Evolutionary conservation across 1,140 invertebrate species (phyloP).

Genomic region (Bicyclus anynana): DNA sequence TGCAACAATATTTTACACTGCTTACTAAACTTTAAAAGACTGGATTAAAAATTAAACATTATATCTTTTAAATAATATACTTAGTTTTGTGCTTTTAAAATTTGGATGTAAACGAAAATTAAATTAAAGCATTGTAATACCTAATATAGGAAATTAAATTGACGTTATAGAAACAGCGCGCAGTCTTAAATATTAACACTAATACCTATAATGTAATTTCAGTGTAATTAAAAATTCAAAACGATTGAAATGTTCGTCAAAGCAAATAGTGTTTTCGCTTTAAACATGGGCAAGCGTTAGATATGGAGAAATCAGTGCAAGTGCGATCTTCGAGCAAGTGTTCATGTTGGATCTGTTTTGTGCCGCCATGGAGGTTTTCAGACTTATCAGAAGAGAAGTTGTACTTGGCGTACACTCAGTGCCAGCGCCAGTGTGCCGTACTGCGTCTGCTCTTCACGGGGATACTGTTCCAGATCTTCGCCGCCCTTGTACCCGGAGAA

Average conservation of each 20-base stretch:
- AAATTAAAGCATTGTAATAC: too few relatives aligned
- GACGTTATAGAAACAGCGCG: too few relatives aligned
- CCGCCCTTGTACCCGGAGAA: conserved; percentile 79
- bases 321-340: conserved; percentile 37
- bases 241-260: not conserved
- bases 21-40: too few relatives aligned
- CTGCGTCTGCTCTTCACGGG: conserved; percentile 85
- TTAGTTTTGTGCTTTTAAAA: too few relatives aligned
- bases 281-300: conserved; percentile 26
- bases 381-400: conserved; percentile 83
- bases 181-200: too few relatives aligned
- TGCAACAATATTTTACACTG: not conserved
- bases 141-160: too few relatives aligned
- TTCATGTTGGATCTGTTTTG: conserved; percentile 41
- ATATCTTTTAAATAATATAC: too few relatives aligned
- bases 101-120: too few relatives aligned
- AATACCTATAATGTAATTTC: not conserved
- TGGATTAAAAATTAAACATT: too few relatives aligned
- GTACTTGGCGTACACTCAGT: conserved; percentile 86
- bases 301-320: conserved; percentile 59
- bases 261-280: not conserved
- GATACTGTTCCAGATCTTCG: conserved; percentile 83
- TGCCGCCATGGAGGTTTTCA: conserved; percentile 64
- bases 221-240: not conserved
- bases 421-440: conserved; percentile 87